Evolutionary conservation across 2,113 vertebrate genomes (phyloP).

Genomic region (Microcebus jonahi): DNA sequence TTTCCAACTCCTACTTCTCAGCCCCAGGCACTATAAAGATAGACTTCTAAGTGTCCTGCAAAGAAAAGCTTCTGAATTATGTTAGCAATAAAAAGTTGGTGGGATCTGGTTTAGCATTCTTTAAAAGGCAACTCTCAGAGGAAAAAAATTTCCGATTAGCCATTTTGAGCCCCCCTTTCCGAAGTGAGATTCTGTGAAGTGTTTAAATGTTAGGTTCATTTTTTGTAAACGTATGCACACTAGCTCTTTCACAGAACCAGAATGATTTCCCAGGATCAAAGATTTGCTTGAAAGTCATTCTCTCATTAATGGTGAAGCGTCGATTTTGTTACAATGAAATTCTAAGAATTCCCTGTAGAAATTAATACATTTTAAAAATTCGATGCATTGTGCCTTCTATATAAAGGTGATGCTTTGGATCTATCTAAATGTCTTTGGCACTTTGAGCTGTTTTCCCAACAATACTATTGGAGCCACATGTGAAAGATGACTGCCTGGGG

Average conservation of each 20-base stretch:
- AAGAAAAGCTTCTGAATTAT: slow-evolving; percentile 52
- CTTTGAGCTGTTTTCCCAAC: slow-evolving; percentile 38
- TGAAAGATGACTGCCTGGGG: background rate
- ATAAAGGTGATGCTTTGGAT: background rate
- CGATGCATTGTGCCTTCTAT: background rate
- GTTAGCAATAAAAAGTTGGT: slow-evolving; percentile 48
- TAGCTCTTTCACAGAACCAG: slow-evolving; percentile 46
- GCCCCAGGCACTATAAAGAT: background rate
- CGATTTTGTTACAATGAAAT: slow-evolving; percentile 46
- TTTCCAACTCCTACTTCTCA: background rate
- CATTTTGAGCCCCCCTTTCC: slow-evolving; percentile 28
- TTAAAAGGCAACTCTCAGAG: slow-evolving; percentile 22
- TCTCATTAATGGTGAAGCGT: slow-evolving; percentile 35
- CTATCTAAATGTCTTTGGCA: background rate
- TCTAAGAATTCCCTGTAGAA: slow-evolving; percentile 33
- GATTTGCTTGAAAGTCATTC: slow-evolving; percentile 54
- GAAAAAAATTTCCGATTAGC: slow-evolving; percentile 40
- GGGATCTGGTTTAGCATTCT: slow-evolving; percentile 54
- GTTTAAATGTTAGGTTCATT: slow-evolving; percentile 17
- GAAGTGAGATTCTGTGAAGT: slow-evolving; percentile 43
- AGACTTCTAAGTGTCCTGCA: background rate
- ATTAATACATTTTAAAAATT: background rate
- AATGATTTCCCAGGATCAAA: slow-evolving; percentile 37
- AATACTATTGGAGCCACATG: background rate
- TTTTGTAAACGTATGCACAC: slow-evolving; percentile 7